Percentiles rank a stretch among this genome's conserved stretches.
Evolutionary conservation across 2,113 vertebrate species (phyloP).

Genomic region (Ahaetulla prasina): DNA sequence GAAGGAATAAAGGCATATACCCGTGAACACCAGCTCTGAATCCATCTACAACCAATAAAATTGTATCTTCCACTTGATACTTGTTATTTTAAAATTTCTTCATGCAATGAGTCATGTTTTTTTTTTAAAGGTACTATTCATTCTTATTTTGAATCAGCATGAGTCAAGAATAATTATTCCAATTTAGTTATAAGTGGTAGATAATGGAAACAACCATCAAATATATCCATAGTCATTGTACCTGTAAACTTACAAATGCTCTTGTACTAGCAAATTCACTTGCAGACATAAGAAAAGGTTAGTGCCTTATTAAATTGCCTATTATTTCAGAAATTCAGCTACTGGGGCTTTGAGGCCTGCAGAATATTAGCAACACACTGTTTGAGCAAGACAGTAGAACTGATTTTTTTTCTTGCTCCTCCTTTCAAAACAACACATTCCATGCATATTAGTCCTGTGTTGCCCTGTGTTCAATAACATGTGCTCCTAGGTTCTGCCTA

Average conservation of each 20-base stretch:
- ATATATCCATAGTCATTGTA: background rate
- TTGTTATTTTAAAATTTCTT: background rate
- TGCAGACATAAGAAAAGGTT: background rate
- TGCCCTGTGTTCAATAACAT: background rate
- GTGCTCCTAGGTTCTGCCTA: background rate
- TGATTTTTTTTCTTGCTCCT: background rate
- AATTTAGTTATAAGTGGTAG: background rate
- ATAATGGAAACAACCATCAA: background rate
- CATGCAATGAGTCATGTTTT: background rate
- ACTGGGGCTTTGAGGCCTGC: background rate
- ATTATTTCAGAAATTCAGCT: background rate
- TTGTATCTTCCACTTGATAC: background rate
- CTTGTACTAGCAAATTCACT: background rate
- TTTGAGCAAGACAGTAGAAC: background rate
- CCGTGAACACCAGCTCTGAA: background rate
- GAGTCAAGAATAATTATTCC: background rate
- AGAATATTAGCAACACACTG: background rate
- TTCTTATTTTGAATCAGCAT: background rate
- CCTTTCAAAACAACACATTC: background rate
- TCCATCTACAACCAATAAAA: background rate
- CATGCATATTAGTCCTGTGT: too few species aligned
- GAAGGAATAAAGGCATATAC: background rate
- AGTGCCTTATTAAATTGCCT: background rate
- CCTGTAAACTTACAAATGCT: background rate
- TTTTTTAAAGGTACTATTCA: background rate